phyloP scores from a whole-genome alignment of 2,113 vertebrate genomes.

The Procavia capensis region DNA sequence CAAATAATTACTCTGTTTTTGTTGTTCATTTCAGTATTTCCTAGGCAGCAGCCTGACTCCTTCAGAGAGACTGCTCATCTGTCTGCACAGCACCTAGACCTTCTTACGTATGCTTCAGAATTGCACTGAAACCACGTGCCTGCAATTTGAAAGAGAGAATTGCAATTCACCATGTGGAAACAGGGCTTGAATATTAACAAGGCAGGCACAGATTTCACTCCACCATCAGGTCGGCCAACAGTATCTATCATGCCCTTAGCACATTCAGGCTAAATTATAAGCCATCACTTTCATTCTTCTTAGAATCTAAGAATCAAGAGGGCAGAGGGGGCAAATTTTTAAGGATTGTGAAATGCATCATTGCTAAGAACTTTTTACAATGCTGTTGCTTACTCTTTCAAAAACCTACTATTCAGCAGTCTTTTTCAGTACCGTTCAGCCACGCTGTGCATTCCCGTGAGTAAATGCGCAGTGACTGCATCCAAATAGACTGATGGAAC shows the following conservation, averaged over 20 bases:
- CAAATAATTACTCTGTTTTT: slow-evolving; percentile 3
- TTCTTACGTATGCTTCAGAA: neutral
- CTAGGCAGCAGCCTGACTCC: neutral
- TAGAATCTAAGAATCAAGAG: slow-evolving; percentile 40
- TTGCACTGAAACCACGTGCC: neutral
- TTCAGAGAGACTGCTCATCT: slow-evolving; percentile 27
- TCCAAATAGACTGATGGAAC: neutral
- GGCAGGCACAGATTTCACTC: slow-evolving; percentile 39
- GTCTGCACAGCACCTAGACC: slow-evolving; percentile 6
- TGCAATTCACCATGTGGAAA: neutral
- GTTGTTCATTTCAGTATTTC: slow-evolving; percentile 55
- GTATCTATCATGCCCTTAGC: slow-evolving; percentile 52
- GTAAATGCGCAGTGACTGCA: neutral
- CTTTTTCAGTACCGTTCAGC: slow-evolving; percentile 2
- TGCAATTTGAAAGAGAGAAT: neutral
- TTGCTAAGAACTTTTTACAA: slow-evolving; percentile 38
- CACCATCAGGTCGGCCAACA: slow-evolving; percentile 38
- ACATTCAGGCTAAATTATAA: slow-evolving; percentile 71
- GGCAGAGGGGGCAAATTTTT: slow-evolving; percentile 58
- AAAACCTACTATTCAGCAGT: slow-evolving; percentile 39
- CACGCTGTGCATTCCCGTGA: neutral
- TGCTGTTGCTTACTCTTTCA: slow-evolving; percentile 56
- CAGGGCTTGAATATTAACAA: slow-evolving; percentile 64
- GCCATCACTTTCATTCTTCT: slow-evolving; percentile 52
- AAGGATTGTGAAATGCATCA: slow-evolving; percentile 56